A percentile compares a stretch with the other conserved stretches of the same genome.
Evolutionary conservation across 2,113 vertebrate species (phyloP).

Genomic region (Epinephelus moara): DNA sequence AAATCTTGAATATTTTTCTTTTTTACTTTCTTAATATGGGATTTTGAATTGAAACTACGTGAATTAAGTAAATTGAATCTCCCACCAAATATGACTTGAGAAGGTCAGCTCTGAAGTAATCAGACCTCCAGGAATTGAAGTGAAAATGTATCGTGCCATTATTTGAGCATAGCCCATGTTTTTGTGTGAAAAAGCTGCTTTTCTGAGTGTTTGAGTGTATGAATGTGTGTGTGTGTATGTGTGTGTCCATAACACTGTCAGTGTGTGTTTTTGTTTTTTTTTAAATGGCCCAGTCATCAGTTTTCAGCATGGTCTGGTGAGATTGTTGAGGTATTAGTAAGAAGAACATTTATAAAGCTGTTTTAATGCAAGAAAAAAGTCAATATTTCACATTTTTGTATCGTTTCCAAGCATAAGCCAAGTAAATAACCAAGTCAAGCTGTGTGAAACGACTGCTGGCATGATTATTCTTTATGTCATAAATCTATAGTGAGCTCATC

Average conservation of each 20-base stretch:
- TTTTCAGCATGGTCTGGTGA: not conserved
- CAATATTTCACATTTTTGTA: slow-evolving; percentile 3
- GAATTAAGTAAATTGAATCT: not conserved
- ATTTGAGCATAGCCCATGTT: not conserved
- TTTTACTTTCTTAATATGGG: not conserved
- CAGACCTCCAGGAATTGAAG: not conserved
- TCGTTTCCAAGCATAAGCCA: not conserved
- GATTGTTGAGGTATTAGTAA: not conserved
- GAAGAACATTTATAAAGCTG: not conserved
- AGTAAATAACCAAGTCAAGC: not conserved
- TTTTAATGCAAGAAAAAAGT: not conserved
- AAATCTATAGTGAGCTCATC: not conserved
- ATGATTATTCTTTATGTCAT: not conserved
- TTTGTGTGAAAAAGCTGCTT: not conserved
- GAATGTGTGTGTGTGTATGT: not conserved
- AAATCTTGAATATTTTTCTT: not conserved
- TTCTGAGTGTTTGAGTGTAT: not conserved
- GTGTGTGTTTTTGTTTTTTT: too few relatives aligned
- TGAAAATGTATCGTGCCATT: not conserved
- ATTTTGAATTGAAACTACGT: not conserved
- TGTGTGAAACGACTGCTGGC: not conserved
- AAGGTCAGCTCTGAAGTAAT: not conserved
- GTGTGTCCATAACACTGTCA: not conserved
- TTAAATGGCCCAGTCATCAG: not conserved
- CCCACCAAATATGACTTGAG: not conserved